phyloP scores from a whole-genome alignment of 2,797 vertebrate genomes.

The Bradypodion pumilum region DNA sequence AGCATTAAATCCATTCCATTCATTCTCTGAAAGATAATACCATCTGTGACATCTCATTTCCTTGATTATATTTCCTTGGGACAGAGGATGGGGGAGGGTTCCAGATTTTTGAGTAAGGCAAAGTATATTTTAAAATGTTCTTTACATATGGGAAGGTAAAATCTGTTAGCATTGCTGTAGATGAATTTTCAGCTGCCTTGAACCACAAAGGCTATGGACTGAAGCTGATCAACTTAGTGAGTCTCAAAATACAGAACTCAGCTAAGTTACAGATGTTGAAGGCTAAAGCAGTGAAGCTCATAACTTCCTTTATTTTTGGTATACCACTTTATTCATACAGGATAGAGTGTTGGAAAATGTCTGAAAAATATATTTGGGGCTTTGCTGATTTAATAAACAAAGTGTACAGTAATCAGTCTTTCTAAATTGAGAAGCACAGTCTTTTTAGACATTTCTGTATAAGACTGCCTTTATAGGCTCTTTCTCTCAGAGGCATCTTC shows the following conservation, averaged over 20 bases:
- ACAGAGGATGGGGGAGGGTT: background rate
- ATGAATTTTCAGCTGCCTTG: background rate
- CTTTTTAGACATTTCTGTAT: no score
- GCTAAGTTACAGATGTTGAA: slow-evolving; percentile 16
- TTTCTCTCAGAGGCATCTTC: no score
- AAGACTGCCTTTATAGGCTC: no score
- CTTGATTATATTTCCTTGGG: slow-evolving; percentile 6
- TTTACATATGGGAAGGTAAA: slow-evolving; percentile 5
- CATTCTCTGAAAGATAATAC: slow-evolving; percentile 11
- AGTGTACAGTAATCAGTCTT: background rate
- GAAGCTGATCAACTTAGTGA: slow-evolving; percentile 21
- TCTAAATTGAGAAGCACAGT: no score
- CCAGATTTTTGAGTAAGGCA: background rate
- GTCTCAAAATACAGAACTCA: slow-evolving; percentile 9
- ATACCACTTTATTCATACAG: background rate
- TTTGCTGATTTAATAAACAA: slow-evolving; percentile 7
- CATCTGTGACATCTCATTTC: slow-evolving; percentile 11
- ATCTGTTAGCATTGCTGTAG: background rate
- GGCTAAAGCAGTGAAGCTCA: background rate
- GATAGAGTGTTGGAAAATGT: background rate
- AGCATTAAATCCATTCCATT: slow-evolving; percentile 18
- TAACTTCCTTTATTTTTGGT: slow-evolving; percentile 9
- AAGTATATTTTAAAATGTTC: slow-evolving; percentile 8
- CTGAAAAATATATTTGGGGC: slow-evolving; percentile 1
- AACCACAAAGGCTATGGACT: background rate